These are phyloP conservation scores for Lutjanus erythropterus DNA, from an alignment of 2,113 vertebrate genomes.

Conservation along the genomic window DNA sequence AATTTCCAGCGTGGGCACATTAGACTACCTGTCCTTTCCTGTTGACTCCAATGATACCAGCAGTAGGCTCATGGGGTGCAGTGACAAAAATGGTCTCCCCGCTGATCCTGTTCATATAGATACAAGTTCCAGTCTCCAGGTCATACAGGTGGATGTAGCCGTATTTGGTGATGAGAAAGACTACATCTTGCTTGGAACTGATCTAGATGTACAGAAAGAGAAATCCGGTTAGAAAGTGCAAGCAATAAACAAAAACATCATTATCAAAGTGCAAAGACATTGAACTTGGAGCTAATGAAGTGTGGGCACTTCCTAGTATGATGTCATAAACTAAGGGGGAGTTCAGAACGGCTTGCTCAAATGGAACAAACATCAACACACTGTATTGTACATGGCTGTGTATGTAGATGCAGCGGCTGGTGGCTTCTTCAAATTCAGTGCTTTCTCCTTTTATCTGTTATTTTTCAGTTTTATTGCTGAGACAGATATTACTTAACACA, in stretches of 20 bases:
- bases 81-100: slow-evolving; percentile 99
- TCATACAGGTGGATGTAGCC: slow-evolving; percentile 99
- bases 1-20: background rate
- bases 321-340: background rate
- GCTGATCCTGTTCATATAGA: slow-evolving; percentile 99
- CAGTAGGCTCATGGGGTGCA: slow-evolving; percentile 96
- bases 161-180: slow-evolving; percentile 98
- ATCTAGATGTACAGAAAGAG: slow-evolving; percentile 85
- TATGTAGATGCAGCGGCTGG: no score
- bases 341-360: background rate
- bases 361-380: background rate
- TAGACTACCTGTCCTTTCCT: slow-evolving; percentile 95
- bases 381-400: no score
- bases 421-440: no score
- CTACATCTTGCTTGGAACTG: slow-evolving; percentile 97
- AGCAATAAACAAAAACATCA: background rate
- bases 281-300: background rate
- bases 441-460: no score
- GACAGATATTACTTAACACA: no score
- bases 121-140: slow-evolving; percentile 98
- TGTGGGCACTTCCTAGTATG: background rate
- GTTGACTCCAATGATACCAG: slow-evolving; percentile 99
- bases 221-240: background rate
- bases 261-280: background rate
- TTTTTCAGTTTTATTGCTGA: no score